phyloP scores from a whole-genome alignment of 2,113 vertebrate species.

The Syrmaticus mikado region DNA sequence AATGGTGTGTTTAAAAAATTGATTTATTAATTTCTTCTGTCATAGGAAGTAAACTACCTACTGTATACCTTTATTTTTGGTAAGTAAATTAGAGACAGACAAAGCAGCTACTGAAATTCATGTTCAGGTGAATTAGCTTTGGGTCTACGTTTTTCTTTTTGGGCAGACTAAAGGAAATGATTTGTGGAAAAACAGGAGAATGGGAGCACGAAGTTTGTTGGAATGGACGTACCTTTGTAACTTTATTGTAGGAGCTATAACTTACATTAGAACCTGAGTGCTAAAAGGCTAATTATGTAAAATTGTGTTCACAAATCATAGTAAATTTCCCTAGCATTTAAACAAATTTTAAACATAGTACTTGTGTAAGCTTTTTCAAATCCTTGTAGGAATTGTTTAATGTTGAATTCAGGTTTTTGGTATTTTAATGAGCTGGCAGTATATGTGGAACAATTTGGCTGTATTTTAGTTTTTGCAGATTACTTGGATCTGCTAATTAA shows the following conservation, averaged over 20 bases:
- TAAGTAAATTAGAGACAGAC: background rate
- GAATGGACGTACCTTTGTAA: background rate
- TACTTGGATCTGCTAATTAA: conserved; percentile 66
- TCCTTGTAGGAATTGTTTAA: conserved; percentile 34
- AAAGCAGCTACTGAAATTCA: background rate
- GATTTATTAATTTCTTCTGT: background rate
- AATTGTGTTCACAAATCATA: conserved; percentile 41
- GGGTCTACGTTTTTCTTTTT: background rate
- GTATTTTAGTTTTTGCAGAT: conserved; percentile 56
- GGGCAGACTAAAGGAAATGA: background rate
- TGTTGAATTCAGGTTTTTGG: conserved; percentile 30
- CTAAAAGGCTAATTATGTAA: conserved; percentile 3
- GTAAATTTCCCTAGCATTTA: conserved; percentile 29
- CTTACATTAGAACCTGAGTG: background rate
- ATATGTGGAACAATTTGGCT: background rate
- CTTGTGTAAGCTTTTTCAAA: conserved; percentile 31
- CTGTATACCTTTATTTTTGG: background rate
- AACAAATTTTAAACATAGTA: background rate
- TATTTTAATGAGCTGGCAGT: conserved; percentile 46
- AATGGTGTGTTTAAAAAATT: background rate
- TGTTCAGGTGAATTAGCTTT: background rate
- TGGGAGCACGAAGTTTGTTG: background rate
- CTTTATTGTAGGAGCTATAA: background rate
- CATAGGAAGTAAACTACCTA: background rate
- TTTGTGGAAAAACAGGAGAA: background rate